Conservation (phyloP, 2,113 vertebrate species). For the Struthidea cinerea region DNA sequence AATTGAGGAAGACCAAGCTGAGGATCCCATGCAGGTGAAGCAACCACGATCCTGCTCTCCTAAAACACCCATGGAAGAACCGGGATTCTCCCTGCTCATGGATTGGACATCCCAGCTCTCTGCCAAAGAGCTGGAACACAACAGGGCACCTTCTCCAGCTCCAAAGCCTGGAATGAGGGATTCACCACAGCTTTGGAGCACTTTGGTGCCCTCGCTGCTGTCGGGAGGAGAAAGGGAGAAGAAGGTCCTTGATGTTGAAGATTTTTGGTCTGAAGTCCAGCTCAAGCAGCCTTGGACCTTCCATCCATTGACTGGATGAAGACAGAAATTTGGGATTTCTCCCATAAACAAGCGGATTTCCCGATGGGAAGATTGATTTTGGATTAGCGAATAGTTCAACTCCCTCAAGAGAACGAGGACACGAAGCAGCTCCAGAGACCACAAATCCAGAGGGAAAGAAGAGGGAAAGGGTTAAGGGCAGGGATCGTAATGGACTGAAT, state of each 20-base stretch:
- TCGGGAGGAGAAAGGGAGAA: neutral
- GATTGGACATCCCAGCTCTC: neutral
- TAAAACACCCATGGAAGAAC: neutral
- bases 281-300: neutral
- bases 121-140: neutral
- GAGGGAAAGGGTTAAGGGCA: neutral
- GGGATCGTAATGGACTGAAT: neutral
- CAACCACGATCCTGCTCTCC: neutral
- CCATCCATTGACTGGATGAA: neutral
- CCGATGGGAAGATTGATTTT: neutral
- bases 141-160: neutral
- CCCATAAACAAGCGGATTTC: neutral
- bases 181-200: neutral
- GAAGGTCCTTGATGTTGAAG: neutral
- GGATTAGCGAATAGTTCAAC: neutral
- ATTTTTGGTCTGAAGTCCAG: neutral
- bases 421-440: neutral
- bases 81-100: neutral
- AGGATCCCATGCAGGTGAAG: neutral
- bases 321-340: neutral
- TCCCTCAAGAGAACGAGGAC: neutral
- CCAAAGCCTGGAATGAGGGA: neutral
- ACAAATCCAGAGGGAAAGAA: neutral
- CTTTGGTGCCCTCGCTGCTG: neutral
- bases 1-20: rapidly evolving